Conservation (phyloP, 2,113 vertebrate species). For the Cheirogaleus medius region DNA sequence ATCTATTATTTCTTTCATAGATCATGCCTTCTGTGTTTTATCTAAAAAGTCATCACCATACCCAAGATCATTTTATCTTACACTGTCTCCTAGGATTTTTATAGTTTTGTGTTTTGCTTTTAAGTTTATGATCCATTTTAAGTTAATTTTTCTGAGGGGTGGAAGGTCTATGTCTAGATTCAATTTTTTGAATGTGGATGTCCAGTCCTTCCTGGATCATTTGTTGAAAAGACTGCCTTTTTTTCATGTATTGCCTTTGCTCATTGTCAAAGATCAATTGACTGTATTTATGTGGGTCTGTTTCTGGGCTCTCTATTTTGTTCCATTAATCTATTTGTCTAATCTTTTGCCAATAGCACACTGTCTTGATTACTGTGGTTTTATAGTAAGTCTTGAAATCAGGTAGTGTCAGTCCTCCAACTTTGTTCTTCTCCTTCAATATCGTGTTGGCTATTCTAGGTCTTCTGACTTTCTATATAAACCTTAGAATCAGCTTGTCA, state of each 20-base stretch:
- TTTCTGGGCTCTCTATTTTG: background rate
- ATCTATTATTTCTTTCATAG: too few species aligned
- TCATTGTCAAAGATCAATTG: background rate
- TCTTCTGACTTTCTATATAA: background rate
- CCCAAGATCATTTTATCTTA: background rate
- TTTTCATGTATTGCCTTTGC: background rate
- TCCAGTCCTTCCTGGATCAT: too few species aligned
- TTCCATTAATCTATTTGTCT: background rate
- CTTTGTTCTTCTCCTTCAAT: too few species aligned
- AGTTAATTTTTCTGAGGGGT: background rate
- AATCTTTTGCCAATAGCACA: background rate
- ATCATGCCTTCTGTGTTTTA: too few species aligned
- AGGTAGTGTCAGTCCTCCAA: too few species aligned
- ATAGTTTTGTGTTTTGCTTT: background rate
- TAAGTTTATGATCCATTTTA: background rate
- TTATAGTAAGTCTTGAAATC: too few species aligned
- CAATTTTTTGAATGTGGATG: background rate
- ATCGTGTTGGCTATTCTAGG: too few species aligned
- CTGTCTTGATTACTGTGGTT: background rate
- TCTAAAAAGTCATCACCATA: too few species aligned
- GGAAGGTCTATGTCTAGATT: background rate
- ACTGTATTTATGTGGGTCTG: too few species aligned
- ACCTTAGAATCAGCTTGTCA: background rate
- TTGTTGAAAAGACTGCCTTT: too few species aligned
- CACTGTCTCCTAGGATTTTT: background rate